A percentile compares a stretch with the other conserved stretches of the same genome.
These are phyloP conservation scores for Adelosebastes latens DNA, from an alignment of 2,797 vertebrate species.

Conservation along the genomic window DNA sequence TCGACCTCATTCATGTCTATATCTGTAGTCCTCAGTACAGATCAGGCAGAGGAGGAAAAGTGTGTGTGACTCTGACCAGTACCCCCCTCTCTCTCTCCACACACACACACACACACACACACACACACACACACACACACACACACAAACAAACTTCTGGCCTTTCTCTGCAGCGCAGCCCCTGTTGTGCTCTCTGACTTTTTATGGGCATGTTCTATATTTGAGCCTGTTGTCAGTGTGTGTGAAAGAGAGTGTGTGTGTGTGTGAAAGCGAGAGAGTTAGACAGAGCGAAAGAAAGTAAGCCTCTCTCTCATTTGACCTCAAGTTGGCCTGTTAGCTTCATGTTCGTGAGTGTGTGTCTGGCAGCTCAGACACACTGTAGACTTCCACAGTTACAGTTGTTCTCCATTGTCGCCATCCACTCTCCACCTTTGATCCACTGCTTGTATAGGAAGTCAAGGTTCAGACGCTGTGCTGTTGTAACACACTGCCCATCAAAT, in stretches of 20 bases:
- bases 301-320: conserved; percentile 56
- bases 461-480: conserved; percentile 37
- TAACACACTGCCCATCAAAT: conserved; percentile 42
- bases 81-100: background rate
- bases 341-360: conserved; percentile 44
- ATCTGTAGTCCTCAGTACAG: conserved; percentile 19
- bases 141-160: conserved; percentile 65
- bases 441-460: conserved; percentile 52
- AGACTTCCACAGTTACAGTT: conserved; percentile 24
- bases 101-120: conserved; percentile 7
- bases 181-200: conserved; percentile 90
- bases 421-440: conserved; percentile 46
- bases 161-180: conserved; percentile 65
- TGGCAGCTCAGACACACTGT: conserved; percentile 11
- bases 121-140: conserved; percentile 28
- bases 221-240: conserved; percentile 86
- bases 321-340: conserved; percentile 47
- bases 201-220: conserved; percentile 99
- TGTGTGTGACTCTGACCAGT: conserved; percentile 40
- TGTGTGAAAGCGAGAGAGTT: conserved; percentile 30
- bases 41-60: conserved; percentile 23
- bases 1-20: conserved; percentile 22
- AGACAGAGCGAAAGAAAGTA: conserved; percentile 32
- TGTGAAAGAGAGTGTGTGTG: conserved; percentile 63
- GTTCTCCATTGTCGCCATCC: conserved; percentile 1